Evolutionary conservation across 2,888 invertebrate genomes (phyloP).

Genomic region (Caenorhabditis wallacei): DNA sequence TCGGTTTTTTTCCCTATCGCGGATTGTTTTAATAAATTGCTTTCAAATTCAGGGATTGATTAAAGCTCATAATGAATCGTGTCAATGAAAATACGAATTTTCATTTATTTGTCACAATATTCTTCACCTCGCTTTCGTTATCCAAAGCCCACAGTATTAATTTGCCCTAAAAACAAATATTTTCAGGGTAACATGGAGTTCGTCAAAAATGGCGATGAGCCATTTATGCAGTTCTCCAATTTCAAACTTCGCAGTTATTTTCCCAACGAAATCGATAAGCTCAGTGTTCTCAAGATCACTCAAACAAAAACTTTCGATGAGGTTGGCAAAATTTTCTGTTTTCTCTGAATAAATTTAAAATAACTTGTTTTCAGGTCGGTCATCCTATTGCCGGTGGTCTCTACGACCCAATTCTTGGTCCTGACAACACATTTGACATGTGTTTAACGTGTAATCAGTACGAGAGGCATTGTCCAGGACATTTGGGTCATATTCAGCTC

Average conservation of each 20-base stretch:
- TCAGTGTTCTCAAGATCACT: conserved; percentile 78
- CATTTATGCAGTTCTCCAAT: conserved; percentile 79
- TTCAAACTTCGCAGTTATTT: conserved; percentile 78
- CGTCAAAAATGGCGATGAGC: conserved; percentile 69
- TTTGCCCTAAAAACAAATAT: not conserved
- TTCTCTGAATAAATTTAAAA: not conserved
- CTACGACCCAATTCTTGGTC: conserved; percentile 92
- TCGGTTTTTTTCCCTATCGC: not conserved
- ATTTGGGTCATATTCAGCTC: conserved; percentile 95
- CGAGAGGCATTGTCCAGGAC: conserved; percentile 85
- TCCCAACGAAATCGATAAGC: conserved; percentile 79
- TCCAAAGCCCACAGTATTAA: no score
- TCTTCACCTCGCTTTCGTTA: no score
- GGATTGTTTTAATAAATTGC: no score
- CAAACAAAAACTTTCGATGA: conserved; percentile 82
- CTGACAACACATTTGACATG: conserved; percentile 70
- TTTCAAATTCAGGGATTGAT: no score
- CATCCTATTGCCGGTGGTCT: conserved; percentile 88
- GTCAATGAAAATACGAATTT: not conserved
- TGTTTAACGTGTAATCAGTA: conserved; percentile 80
- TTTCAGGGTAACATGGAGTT: conserved; percentile 55
- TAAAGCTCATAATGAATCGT: not conserved
- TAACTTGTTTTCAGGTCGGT: conserved; percentile 75
- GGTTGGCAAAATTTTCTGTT: conserved; percentile 57
- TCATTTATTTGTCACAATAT: no score